These are phyloP conservation scores for Chrysina gloriosa DNA, from an alignment of 2,888 invertebrate genomes.

Conservation along the genomic window DNA sequence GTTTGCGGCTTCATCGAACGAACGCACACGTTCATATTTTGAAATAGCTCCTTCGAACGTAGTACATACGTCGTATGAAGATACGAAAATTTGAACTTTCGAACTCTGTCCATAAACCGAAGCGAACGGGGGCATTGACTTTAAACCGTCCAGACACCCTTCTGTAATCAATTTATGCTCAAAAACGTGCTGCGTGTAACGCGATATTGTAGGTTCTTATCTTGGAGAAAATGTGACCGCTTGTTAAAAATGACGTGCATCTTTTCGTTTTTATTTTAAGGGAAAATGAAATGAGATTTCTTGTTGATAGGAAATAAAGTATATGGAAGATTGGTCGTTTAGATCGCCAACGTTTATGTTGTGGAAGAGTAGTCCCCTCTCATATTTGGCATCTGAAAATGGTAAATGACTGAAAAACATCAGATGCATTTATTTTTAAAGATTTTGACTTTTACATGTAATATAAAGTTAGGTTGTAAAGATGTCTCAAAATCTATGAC, in stretches of 20 bases:
- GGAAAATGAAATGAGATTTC: no score
- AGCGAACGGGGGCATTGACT: constrained; percentile 8
- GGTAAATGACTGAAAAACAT: no score
- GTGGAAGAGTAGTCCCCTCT: no score
- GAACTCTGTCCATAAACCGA: constrained; percentile 10
- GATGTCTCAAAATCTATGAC: no score
- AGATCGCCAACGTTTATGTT: no score
- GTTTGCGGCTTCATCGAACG: neutral
- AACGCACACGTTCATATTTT: neutral
- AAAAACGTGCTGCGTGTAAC: neutral
- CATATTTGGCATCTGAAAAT: no score
- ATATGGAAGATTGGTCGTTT: no score
- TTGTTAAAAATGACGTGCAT: neutral
- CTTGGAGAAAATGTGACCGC: no score
- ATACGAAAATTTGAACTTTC: constrained; percentile 18
- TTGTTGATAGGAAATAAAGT: no score
- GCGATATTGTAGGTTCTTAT: neutral
- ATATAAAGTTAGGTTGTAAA: no score
- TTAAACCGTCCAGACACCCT: constrained; percentile 18
- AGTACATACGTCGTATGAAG: neutral
- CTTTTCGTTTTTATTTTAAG: neutral
- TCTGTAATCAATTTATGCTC: constrained; percentile 15
- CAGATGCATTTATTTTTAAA: no score
- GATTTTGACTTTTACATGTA: no score
- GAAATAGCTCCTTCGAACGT: neutral